Conservation (phyloP, 2,888 invertebrate genomes). For the Limnephilus marmoratus region DNA sequence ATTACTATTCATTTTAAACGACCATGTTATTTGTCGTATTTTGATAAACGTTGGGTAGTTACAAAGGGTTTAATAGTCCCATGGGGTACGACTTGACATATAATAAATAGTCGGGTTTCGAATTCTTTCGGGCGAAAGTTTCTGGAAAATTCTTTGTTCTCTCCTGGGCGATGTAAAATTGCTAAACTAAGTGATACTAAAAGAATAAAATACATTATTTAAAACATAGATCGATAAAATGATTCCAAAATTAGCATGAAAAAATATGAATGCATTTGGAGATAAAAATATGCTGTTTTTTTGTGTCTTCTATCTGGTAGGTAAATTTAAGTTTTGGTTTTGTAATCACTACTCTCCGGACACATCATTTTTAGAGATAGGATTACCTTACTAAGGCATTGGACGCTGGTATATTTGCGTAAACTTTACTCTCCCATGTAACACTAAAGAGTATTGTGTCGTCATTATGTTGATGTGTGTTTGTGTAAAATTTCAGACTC, state of each 20-base stretch:
- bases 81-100: background rate
- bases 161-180: background rate
- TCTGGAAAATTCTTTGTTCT: background rate
- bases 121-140: background rate
- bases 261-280: background rate
- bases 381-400: no score
- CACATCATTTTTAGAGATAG: no score
- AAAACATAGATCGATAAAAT: background rate
- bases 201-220: background rate
- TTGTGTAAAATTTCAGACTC: slow-evolving; percentile 78
- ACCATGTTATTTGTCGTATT: background rate
- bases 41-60: background rate
- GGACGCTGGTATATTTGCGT: background rate
- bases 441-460: background rate
- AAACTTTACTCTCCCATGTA: background rate
- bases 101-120: background rate
- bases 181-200: background rate
- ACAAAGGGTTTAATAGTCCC: background rate
- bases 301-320: no score
- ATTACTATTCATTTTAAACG: background rate
- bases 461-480: slow-evolving; percentile 47
- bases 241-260: background rate
- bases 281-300: background rate
- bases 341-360: background rate
- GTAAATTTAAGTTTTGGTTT: no score